Conservation (phyloP, 64 coral and sea anemone species). For the Acropora tenuis region DNA sequence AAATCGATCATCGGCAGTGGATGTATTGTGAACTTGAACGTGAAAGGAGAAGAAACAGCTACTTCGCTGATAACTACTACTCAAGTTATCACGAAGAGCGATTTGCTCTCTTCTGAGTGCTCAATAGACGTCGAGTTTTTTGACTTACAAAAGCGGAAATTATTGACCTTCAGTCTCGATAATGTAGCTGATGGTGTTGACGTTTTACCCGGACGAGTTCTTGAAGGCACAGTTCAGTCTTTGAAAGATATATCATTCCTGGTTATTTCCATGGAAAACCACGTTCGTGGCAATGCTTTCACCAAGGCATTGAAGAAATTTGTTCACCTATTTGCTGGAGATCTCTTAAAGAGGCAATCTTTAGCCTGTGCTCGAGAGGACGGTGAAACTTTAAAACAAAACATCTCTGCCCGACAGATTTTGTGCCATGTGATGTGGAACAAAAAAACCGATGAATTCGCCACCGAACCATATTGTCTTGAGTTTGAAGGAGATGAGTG, state of each 20-base stretch:
- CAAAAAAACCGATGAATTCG: background rate
- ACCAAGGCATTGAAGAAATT: background rate
- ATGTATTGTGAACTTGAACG: background rate
- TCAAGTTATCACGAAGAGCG: background rate
- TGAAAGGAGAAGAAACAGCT: background rate
- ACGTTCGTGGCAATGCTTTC: background rate
- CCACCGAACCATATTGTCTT: background rate
- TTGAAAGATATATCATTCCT: slow-evolving; percentile 2
- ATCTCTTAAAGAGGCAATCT: background rate
- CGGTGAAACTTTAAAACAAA: background rate
- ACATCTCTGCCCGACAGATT: background rate
- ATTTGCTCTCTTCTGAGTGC: background rate
- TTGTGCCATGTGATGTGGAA: slow-evolving; percentile 6
- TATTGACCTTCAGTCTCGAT: background rate
- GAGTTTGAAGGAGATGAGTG: background rate
- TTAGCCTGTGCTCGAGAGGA: background rate
- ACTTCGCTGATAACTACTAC: slow-evolving; percentile 6
- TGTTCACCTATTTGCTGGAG: no score
- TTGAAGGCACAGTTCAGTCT: background rate
- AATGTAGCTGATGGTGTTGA: background rate
- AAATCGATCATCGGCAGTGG: slow-evolving; percentile 11
- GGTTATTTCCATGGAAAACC: background rate
- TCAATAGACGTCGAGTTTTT: background rate
- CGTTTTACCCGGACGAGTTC: background rate
- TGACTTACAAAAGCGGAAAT: background rate